Conservation (phyloP, 2,797 vertebrate species). For the Phalloptychus januarius region DNA sequence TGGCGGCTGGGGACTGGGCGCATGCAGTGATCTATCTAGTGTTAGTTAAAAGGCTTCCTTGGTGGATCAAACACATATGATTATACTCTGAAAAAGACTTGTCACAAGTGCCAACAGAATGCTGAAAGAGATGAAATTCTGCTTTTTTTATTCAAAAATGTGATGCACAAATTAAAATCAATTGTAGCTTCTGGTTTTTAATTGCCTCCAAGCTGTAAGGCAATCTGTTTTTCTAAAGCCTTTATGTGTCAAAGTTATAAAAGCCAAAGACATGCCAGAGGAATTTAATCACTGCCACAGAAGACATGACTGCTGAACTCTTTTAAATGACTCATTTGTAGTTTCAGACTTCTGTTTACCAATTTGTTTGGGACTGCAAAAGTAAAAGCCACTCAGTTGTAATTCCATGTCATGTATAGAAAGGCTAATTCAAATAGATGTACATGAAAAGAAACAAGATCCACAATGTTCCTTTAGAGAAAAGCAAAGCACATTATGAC, state of each 20-base stretch:
- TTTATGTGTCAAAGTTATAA: neutral
- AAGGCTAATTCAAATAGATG: neutral
- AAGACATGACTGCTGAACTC: neutral
- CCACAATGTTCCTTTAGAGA: neutral
- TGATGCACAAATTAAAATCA: neutral
- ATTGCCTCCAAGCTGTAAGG: neutral
- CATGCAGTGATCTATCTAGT: conserved; percentile 39
- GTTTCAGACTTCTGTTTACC: neutral
- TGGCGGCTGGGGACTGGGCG: conserved; percentile 38
- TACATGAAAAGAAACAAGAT: neutral
- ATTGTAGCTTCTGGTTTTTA: neutral
- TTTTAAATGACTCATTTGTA: neutral
- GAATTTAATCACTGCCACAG: neutral
- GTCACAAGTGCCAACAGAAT: conserved; percentile 7
- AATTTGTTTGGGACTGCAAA: neutral
- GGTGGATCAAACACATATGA: conserved; percentile 48
- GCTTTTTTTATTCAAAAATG: neutral
- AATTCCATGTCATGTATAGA: neutral
- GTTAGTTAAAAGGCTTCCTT: conserved; percentile 40
- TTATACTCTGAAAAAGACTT: conserved; percentile 17
- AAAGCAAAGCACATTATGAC: neutral
- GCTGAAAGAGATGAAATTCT: neutral
- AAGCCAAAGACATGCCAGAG: neutral
- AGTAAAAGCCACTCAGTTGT: neutral
- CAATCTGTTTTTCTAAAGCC: neutral